Evolutionary conservation across 1,140 invertebrate species (phyloP).

Genomic region (Contarinia nasturtii): DNA sequence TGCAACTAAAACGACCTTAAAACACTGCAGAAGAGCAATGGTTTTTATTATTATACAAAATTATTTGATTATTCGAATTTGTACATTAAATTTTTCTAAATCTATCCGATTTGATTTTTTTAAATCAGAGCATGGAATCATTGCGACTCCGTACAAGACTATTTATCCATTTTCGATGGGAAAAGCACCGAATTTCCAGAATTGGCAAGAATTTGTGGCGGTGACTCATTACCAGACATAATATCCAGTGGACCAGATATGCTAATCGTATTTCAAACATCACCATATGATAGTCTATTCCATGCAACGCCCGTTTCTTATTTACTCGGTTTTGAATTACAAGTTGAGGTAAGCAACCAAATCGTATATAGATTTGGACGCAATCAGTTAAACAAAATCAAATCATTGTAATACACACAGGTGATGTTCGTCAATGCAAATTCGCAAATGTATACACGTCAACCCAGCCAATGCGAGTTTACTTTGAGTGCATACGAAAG

Average conservation of each 20-base stretch:
- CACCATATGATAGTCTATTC: conserved; percentile 61
- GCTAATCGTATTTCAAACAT: conserved; percentile 64
- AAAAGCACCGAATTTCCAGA: conserved; percentile 48
- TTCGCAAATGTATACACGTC: conserved; percentile 49
- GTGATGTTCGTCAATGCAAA: conserved; percentile 52
- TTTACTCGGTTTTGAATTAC: conserved; percentile 59
- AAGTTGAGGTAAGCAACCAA: conserved; percentile 41
- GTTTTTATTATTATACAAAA: too few relatives aligned
- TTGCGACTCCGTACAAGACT: conserved; percentile 62
- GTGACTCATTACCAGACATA: conserved; percentile 61
- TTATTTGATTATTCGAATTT: too few relatives aligned
- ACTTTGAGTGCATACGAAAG: conserved; percentile 53
- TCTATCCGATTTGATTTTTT: neutral
- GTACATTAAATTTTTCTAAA: too few relatives aligned
- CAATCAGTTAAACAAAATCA: neutral
- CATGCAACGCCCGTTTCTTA: conserved; percentile 58
- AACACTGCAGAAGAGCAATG: too few relatives aligned
- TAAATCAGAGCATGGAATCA: conserved; percentile 50
- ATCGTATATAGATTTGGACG: conserved; percentile 1
- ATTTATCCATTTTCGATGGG: conserved; percentile 64
- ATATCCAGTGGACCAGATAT: conserved; percentile 57
- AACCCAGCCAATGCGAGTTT: conserved; percentile 54
- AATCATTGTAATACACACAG: too few relatives aligned
- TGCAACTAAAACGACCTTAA: too few relatives aligned
- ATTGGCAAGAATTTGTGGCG: conserved; percentile 61